Base-by-base conservation (phyloP, 2,797 vertebrate genomes). In the Spondyliosoma cantharus region DNA sequence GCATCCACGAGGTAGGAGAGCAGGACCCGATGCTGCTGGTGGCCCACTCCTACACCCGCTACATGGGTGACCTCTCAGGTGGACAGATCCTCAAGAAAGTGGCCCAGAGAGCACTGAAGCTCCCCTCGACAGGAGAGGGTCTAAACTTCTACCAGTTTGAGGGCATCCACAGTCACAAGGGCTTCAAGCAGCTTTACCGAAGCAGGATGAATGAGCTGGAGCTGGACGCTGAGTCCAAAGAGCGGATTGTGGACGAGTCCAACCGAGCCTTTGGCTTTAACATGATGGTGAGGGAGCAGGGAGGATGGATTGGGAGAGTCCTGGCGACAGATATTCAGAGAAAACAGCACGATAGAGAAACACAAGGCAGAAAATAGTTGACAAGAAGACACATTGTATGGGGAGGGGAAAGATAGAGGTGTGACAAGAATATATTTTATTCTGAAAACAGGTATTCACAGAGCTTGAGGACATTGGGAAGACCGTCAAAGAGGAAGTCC, bases 181-280 rank as follows among this genome's bases (percentile, higher is more conserved):
- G 95, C 80, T 98, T 97, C 89, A 98, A 98, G 89, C 96, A 97
- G 93, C 92, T 98, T 37, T 98, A 97, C 90, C 89, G 96, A 32
- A 96, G 96, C 27, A 94, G 97, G 71, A 95, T 98, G 93, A 98
- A 98, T 0, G 95, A 96, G 59, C 91, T 98, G 69, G 97, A 98
- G 43, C 87, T 97, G 83, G 94, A 94, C 63, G 22, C 37, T 48
- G 86, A 88, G 78, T 93, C 93, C 88, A 97, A 96, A 83, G 93
- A 95, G 71, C 93, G 81, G 86, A 91, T 97, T 0, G 96, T 98
- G 63, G 93, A 95, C 15, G 97, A 98, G 86, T 97, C 97, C 60
- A 96, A 96, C 87, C 85, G 25, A 83, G 96, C 96, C 32, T 98
- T 98, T 53, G 91, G 90, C 45, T 96, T 96, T 77, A 98, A 98